Evolutionary conservation across 1,140 invertebrate genomes (phyloP).

Genomic region (Coboldia fuscipes): DNA sequence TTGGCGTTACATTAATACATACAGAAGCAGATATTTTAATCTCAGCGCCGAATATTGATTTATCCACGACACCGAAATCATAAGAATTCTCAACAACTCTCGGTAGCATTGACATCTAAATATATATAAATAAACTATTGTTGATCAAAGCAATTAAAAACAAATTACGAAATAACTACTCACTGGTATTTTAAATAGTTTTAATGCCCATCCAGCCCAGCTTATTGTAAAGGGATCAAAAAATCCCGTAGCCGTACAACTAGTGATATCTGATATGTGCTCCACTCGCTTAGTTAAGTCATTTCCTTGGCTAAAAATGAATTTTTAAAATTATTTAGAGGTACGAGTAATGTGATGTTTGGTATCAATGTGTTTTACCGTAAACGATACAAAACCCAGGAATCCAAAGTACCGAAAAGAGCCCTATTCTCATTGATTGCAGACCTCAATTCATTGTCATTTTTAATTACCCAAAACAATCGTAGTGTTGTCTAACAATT

Average conservation of each 20-base stretch:
- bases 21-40: slow-evolving; percentile 71
- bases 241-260: slow-evolving; percentile 74
- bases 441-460: slow-evolving; percentile 39
- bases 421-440: slow-evolving; percentile 36
- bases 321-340: background rate
- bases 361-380: no score
- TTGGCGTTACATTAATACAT: no score
- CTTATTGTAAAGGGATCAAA: slow-evolving; percentile 77
- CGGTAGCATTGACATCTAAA: slow-evolving; percentile 50
- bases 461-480: slow-evolving; percentile 53
- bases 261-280: slow-evolving; percentile 72
- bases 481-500: slow-evolving; percentile 48
- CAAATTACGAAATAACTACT: background rate
- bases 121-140: background rate
- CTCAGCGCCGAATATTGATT: slow-evolving; percentile 44
- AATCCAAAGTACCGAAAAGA: slow-evolving; percentile 80
- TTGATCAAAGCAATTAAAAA: background rate
- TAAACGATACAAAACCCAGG: slow-evolving; percentile 75
- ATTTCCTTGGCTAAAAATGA: slow-evolving; percentile 6
- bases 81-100: slow-evolving; percentile 55
- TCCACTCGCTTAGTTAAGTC: slow-evolving; percentile 9
- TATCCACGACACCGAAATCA: slow-evolving; percentile 42
- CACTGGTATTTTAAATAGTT: slow-evolving; percentile 35
- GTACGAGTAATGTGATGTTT: no score
- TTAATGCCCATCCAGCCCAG: slow-evolving; percentile 52